A percentile compares a stretch with the other conserved stretches of the same genome.
phyloP scores from a whole-genome alignment of 2,113 vertebrate genomes.

The Poecilia latipinna region DNA sequence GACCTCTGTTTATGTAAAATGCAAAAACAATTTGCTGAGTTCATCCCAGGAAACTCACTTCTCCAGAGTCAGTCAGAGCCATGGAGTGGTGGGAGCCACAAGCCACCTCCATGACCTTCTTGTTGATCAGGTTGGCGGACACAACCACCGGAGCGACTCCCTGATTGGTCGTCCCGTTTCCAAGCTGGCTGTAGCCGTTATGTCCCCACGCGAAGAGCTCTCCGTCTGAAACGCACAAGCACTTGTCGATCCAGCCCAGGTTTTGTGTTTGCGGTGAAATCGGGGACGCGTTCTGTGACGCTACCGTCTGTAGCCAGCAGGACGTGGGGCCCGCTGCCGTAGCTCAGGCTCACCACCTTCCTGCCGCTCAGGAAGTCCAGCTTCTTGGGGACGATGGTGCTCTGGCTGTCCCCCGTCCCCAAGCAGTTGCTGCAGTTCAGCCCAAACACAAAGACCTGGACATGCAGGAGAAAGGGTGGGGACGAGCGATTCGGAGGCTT shows the following conservation, averaged over 20 bases:
- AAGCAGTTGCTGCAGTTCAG: conserved; percentile 96
- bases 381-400: conserved; percentile 92
- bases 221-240: conserved; percentile 83
- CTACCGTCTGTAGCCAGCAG: conserved; percentile 93
- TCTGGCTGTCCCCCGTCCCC: conserved; percentile 95
- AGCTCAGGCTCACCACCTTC: conserved; percentile 93
- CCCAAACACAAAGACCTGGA: conserved; percentile 93
- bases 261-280: conserved; percentile 2
- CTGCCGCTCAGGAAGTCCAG: conserved; percentile 91
- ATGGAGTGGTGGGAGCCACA: conserved; percentile 98
- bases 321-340: conserved; percentile 94
- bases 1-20: not conserved
- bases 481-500: conserved; percentile 28
- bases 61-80: conserved; percentile 90
- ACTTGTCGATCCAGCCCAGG: not conserved
- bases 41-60: conserved; percentile 82
- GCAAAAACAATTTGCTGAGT: not conserved
- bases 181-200: conserved; percentile 96
- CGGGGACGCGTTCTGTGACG: not conserved
- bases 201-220: conserved; percentile 97
- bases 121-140: conserved; percentile 88
- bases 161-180: conserved; percentile 93
- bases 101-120: conserved; percentile 90
- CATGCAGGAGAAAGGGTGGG: not conserved
- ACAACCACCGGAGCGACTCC: conserved; percentile 90